Evolutionary conservation across 2,888 invertebrate species (phyloP), one percentile per base, ranked within the genome.

Genomic region (Lagria hirta): DNA sequence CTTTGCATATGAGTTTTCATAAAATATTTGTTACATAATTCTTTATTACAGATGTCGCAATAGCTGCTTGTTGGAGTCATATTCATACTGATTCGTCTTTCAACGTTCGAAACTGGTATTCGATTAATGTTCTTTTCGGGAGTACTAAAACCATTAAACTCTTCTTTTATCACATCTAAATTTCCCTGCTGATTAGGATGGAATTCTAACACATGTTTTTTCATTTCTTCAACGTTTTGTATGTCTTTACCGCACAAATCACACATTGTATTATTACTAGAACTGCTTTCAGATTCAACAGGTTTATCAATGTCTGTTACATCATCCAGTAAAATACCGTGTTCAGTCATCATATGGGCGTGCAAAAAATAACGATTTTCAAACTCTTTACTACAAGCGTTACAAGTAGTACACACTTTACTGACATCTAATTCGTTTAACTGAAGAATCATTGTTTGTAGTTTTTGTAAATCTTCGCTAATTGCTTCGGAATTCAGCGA

Each of bases 1-100:
- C 96, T 86, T 68, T 95, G 88, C 93, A 97, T 97, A 75, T 99
- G 99, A 1, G 97, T 98, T 70, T 97, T 94, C 88, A 99, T 92
- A 73, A 99, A 99, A 71, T 99, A 99, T 73, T 99, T 99, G 76
- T 99, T 99, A 77, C 98, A 99, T 58, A 99, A 76, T 74, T 98
- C 96, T 73, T 97, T 97, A 76, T 97, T 96, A 74, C 97, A 97
- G 52, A 97, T 94, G 69, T 95, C 95, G 70, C 97, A 97, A 70
- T 93, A 94, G 64, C 92, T 92, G 49, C 88, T 89, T 1, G 89
- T 84, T 1, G 84, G 83, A 1, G 82, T 82, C 45, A 80, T 67
- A 20, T 79, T 80, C 59, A 78, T 76, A 0, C 83, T 80, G 23
- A 81, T 73, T 20, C 80, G 75, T 26, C 82, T 76, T 44, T 79